Base-by-base conservation (phyloP, 2,113 vertebrate species). In the Thamnaconus septentrionalis region DNA sequence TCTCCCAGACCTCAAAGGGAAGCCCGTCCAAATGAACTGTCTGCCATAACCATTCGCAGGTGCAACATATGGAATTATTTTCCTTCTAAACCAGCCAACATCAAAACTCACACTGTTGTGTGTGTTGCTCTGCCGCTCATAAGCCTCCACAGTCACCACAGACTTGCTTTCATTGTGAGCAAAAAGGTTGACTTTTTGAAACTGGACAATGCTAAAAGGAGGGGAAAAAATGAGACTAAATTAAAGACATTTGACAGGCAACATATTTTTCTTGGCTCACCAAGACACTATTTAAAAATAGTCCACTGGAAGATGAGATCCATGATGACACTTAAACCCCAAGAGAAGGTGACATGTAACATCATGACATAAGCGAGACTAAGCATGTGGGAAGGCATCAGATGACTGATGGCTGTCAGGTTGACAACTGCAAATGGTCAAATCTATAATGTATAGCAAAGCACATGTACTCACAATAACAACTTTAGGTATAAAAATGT, bases 11-110 rank as follows among this genome's bases (percentile, higher is more conserved):
- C 68, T 56, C 59, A 51, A 75, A 82, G 56, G 39, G 12, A 39
- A 78, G 56, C 52, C 54, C 66, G 18, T 52, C 64, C 59, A 64
- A 78, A 80, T 70, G 62, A 73, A 59, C 12, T 47, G 3, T 53
- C 61, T 8, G 51, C 63, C 55, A 31, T 73, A 77, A 82, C 66
- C 53, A 56, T 52, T 74, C 41, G 74, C 83, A 85, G 80, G 72
- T 76, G 80, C 55, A 58, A 31, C 79, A 73, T 62, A 53, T 80
- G 82, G 76, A 75, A 61, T 60, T 61, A 65, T 56, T 81, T 69
- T 54, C 45, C 73, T 52, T 59, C 61, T 43, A 50, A 73, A 68
- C 7, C 45, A 56, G 66, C 57, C 78, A 51, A 66, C 59, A 75
- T 58, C 66, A 3, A 56, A 76, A 76, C 18, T 31, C 18, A 31